phyloP scores from a whole-genome alignment of 2,113 vertebrate species.

The Centropristis striata region DNA sequence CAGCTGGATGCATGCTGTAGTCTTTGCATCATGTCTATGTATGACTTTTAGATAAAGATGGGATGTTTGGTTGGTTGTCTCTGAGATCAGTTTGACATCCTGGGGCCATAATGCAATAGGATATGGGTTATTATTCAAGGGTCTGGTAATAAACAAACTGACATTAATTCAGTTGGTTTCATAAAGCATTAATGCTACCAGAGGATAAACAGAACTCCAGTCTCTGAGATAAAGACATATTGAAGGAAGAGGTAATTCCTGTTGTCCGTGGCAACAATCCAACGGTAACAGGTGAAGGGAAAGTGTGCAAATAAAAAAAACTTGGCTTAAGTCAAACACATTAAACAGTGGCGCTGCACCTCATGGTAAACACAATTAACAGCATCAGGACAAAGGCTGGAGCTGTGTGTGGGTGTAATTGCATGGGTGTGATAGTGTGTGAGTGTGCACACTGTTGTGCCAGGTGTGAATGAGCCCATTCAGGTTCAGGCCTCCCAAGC shows the following conservation, averaged over 20 bases:
- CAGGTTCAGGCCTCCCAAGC: not conserved
- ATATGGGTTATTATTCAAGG: not conserved
- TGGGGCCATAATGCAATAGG: not conserved
- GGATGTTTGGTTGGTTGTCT: not conserved
- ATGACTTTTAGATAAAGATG: not conserved
- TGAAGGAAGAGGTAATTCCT: not conserved
- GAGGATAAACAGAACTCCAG: not conserved
- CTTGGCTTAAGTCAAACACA: not conserved
- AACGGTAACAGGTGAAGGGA: not conserved
- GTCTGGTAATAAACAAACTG: not conserved
- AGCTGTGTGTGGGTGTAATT: slow-evolving; percentile 41
- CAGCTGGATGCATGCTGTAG: not conserved
- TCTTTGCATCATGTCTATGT: not conserved
- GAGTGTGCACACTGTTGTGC: slow-evolving; percentile 19
- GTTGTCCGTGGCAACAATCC: not conserved
- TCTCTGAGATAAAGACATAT: not conserved
- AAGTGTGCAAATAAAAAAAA: not conserved
- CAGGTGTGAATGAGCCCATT: slow-evolving; percentile 14
- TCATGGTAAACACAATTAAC: slow-evolving; percentile 5
- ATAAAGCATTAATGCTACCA: not conserved
- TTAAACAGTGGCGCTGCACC: not conserved
- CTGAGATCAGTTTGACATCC: not conserved
- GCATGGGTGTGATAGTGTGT: slow-evolving; percentile 34
- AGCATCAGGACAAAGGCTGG: not conserved
- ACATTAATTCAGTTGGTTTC: not conserved